Evolutionary conservation across 1,140 invertebrate genomes (phyloP), one percentile per base, ranked within the genome.

Genomic region (Delia radicum): DNA sequence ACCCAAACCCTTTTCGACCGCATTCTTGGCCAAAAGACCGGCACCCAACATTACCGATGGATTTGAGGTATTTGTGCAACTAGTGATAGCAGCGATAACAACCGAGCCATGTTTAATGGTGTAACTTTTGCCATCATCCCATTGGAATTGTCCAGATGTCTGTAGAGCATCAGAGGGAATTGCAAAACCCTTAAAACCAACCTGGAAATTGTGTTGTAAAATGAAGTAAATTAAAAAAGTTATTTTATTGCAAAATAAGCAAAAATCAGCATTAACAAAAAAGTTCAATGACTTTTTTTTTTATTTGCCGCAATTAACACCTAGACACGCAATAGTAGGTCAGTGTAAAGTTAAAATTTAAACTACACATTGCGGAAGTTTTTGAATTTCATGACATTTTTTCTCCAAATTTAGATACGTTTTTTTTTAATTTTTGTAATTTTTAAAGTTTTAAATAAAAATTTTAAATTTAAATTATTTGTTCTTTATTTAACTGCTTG

Each of bases 51-150:
- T 99, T 5, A 99, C 97, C 78, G 95, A 96, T 0, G 98, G 98
- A 87, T 99, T 99, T 77, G 94, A 96, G 2, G 98, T 99, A 86
- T 99, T 99, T 15, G 98, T 99, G 87, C 98, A 99, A 61, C 94
- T 96, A 0, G 98, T 99, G 78, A 99, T 99, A 24, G 98, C 97
- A 0, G 97, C 96, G 79, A 99, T 98, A 18, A 99, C 94, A 10
- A 99, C 96, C 0, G 95, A 96, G 6, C 97, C 97, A 87, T 99
- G 97, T 2, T 85, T 90, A 24, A 99, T 88, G n/a, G 87, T 90
- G 83, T 97, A 98, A 79, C 95, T 92, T 77, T 92, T 89, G 2
- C 92, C 94, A 80, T 98, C 93, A 78, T 96, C 92, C 87, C 89
- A 96, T 21, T 92, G 89, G 83, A 99, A 95, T 77, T 91, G 91